Conservation (phyloP, 1,140 invertebrate species). For the Paraescarpia echinospica region DNA sequence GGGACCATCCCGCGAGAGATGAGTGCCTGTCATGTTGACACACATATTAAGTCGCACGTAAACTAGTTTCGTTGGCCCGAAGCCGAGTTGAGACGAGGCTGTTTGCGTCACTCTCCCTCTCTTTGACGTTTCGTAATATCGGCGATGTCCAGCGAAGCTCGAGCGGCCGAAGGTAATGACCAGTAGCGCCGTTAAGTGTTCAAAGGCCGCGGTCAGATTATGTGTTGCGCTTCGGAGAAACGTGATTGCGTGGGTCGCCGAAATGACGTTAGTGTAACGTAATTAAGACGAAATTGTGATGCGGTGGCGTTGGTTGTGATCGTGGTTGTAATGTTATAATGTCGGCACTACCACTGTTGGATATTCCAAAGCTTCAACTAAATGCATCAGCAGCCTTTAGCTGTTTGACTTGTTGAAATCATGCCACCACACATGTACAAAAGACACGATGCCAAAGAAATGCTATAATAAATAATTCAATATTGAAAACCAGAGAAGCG, state of each 20-base stretch:
- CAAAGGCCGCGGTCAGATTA: not conserved
- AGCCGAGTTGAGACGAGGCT: not conserved
- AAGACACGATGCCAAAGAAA: too few relatives aligned
- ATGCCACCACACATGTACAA: too few relatives aligned
- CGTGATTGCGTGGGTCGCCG: not conserved
- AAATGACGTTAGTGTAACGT: not conserved
- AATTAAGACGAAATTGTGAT: not conserved
- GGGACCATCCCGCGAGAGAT: not conserved
- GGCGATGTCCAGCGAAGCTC: not conserved
- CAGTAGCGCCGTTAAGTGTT: not conserved
- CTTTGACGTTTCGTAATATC: not conserved
- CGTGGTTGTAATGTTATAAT: not conserved
- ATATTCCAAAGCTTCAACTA: too few relatives aligned
- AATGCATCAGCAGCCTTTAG: too few relatives aligned
- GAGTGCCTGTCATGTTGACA: not conserved
- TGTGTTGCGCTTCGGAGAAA: not conserved
- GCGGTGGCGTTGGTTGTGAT: not conserved
- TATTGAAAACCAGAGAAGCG: too few relatives aligned
- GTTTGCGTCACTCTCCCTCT: not conserved
- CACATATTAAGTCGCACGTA: not conserved
- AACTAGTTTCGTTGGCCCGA: not conserved
- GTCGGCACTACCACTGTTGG: too few relatives aligned
- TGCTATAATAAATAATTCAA: too few relatives aligned
- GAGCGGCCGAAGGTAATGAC: not conserved
- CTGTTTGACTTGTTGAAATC: too few relatives aligned